Conservation (phyloP, 2,113 vertebrate genomes). For the Tylochromis polylepis region DNA sequence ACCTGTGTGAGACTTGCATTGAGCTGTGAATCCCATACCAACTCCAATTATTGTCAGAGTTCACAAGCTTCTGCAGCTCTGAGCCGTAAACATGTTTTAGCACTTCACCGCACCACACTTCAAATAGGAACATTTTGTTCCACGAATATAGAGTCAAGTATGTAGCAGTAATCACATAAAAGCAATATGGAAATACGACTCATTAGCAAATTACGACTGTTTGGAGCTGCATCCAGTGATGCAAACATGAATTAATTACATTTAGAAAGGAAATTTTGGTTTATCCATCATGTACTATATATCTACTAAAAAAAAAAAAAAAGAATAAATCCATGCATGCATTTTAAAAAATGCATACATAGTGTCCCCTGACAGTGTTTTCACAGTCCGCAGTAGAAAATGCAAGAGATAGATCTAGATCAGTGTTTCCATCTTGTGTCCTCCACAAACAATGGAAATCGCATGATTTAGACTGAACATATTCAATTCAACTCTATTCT, state of each 20-base stretch:
- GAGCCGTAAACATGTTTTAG: slow-evolving; percentile 31
- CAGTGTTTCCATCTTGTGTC: neutral
- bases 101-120: neutral
- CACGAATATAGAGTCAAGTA: neutral
- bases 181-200: neutral
- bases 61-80: slow-evolving; percentile 32
- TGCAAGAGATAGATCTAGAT: neutral
- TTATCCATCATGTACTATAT: neutral
- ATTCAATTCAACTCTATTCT: neutral
- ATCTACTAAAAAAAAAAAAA: neutral
- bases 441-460: neutral
- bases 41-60: slow-evolving; percentile 47
- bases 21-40: slow-evolving; percentile 57
- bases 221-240: neutral
- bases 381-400: neutral
- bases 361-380: neutral
- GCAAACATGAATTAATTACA: neutral
- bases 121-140: neutral
- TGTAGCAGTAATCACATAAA: neutral
- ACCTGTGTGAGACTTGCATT: too few relatives aligned
- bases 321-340: neutral
- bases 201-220: neutral
- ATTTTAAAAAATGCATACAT: neutral
- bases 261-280: neutral
- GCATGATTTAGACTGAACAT: neutral